Base-by-base conservation (phyloP, 2,113 vertebrate species). In the Hippocampus barbouri region DNA sequence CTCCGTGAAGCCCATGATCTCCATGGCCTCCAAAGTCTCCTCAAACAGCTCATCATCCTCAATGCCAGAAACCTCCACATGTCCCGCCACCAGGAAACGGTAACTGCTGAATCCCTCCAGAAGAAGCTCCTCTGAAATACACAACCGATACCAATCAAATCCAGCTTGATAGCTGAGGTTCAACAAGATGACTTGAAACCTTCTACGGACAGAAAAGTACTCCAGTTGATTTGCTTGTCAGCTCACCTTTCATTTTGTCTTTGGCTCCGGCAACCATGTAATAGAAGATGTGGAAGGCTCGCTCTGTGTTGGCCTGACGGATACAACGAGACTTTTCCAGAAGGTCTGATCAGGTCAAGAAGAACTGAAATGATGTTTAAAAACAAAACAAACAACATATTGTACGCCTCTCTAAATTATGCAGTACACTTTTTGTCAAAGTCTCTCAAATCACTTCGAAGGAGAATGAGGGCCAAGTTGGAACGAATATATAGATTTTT, bases 281-380 rank as follows among this genome's bases (percentile, higher is more conserved):
- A 84, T 98, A 98, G 87, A 98, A 98, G 86, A 98, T 96, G 85
- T 98, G 97, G 83, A 98, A 98, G 43, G 96, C 94, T 79, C 97
- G 88, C 76, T 98, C 97, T 0, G 95, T 95, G 89, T 93, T 95
- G 63, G 92, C 95, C 83, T 98, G 96, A 40, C 96, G 95, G 77
- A 98, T 95, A 69, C 96, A 97, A 65, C 96, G 94, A 18, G 97
- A 98, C 82, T 98, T 98, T 89, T 98, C 97, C 92, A 98, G 82
- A 34, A 98, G 92, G 88, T 98, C 97, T 98, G 83, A 69, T 23
- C 16, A 7, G 16, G 27, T 65, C 53, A 72, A 68, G 38, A 47
- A 27, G 25, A 1, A 20, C 77, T 82, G 77, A 85, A 83, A 77
- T 43, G 1, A 14, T 7, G 21, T 9, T 2, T 34, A 59, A 59